Base-by-base conservation (phyloP, 2,113 vertebrate genomes). In the Phaethornis superciliosus region DNA sequence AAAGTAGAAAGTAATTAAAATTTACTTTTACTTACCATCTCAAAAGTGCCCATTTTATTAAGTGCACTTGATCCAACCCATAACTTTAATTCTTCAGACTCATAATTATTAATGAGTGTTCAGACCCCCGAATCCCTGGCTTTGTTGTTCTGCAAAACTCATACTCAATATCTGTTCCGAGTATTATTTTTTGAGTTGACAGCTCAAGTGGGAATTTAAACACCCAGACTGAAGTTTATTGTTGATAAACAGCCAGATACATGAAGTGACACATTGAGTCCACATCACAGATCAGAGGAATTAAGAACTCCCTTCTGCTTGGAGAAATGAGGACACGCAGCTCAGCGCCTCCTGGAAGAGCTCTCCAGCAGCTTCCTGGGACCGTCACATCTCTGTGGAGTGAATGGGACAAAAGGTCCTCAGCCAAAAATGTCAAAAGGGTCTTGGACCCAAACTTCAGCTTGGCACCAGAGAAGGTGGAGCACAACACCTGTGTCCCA, bases 261-360 rank as follows among this genome's bases (percentile, higher is more conserved):
- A 85, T 2, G 3, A 71, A 92, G 85, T 92, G 96, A 96, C 96
- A 96, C 84, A 94, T 96, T 95, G 87, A 95, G 93, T 95, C 94
- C 94, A 93, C 89, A 92, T 92, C 92, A 92, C 68, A 94, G 83
- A 94, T 88, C 88, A 83, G 72, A 96, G 90, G 85, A 91, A 90
- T 71, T 40, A 64, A 75, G n/a, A 93, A 56, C 65, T 90, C 59
- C 51, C 35, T 89, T 83, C 85, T 68, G 71, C 80, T 26, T 88
- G 71, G 23, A 91, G 85, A 91, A 95, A 95, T 0, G 68, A 83
- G 88, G 80, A 56, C 79, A 24, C 2, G 7, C 3, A 9, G 69
- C 60, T 63, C 12, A 3, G 69, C 0, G 1, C 33, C 44, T 56
- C 86, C 59, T 77, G 68, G 67, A 78, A 90, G 67, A 90, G 79